phyloP scores from a whole-genome alignment of 2,888 invertebrate species.

The Bhutanitis thaidina region DNA sequence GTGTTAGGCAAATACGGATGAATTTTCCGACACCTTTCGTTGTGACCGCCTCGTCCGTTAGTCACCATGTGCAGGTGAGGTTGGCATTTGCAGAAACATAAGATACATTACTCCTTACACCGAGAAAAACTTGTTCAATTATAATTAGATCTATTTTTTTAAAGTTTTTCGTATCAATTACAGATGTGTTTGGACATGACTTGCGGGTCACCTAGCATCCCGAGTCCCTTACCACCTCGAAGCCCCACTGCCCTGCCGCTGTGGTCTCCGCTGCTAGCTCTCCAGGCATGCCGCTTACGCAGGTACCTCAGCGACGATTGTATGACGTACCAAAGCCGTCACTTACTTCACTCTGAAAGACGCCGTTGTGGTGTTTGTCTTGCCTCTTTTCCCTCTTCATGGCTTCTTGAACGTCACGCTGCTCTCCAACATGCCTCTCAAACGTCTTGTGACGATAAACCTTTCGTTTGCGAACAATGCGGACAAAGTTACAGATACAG shows the following conservation, averaged over 20 bases:
- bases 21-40: too few relatives aligned
- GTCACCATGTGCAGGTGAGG: too few relatives aligned
- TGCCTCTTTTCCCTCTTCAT: constrained; percentile 92
- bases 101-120: too few relatives aligned
- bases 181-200: constrained; percentile 74
- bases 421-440: constrained; percentile 89
- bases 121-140: too few relatives aligned
- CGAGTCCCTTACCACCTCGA: constrained; percentile 55
- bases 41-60: too few relatives aligned
- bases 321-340: constrained; percentile 65
- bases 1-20: too few relatives aligned
- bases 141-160: too few relatives aligned
- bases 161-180: constrained; percentile 28
- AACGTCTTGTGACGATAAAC: constrained; percentile 87
- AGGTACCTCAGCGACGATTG: constrained; percentile 75
- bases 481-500: constrained; percentile 94
- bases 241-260: constrained; percentile 61
- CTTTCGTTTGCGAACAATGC: constrained; percentile 94
- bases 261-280: constrained; percentile 70
- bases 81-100: too few relatives aligned
- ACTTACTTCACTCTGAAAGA: constrained; percentile 58
- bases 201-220: constrained; percentile 49
- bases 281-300: constrained; percentile 70
- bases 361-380: constrained; percentile 90
- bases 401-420: constrained; percentile 92